Evolutionary conservation across 2,113 vertebrate genomes (phyloP).

Genomic region (Athene cunicularia): DNA sequence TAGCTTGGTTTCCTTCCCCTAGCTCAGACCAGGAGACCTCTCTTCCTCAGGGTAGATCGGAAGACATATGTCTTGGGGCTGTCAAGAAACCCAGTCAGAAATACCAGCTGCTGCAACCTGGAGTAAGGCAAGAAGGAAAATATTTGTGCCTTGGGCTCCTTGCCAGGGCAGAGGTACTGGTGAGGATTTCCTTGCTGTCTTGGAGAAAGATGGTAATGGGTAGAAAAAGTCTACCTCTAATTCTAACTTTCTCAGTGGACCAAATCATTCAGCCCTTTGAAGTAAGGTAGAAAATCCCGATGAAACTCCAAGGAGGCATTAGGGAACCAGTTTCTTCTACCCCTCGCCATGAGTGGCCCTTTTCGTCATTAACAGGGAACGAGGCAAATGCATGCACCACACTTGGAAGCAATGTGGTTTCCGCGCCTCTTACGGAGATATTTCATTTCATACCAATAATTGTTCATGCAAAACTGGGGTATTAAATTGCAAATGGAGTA

Average conservation of each 20-base stretch:
- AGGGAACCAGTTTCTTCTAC: not conserved
- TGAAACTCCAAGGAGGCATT: not conserved
- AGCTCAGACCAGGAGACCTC: not conserved
- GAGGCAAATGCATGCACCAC: not conserved
- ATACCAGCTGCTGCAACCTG: not conserved
- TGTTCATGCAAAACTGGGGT: not conserved
- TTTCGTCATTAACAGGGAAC: not conserved
- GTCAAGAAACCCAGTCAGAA: not conserved
- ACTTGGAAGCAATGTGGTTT: not conserved
- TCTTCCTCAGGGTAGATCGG: not conserved
- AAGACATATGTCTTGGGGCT: not conserved
- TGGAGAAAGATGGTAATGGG: not conserved
- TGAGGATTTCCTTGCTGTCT: not conserved
- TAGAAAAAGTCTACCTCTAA: not conserved
- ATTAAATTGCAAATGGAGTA: not conserved
- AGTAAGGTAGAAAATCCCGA: not conserved
- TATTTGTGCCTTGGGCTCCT: not conserved
- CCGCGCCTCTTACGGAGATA: not conserved
- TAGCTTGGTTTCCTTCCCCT: not conserved
- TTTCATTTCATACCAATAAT: not conserved
- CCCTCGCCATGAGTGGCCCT: rapidly evolving
- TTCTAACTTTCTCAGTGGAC: not conserved
- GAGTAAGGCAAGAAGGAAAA: not conserved
- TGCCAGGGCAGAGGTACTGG: not conserved
- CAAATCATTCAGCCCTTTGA: not conserved